These are phyloP conservation scores for Emydoidea blandingii DNA, from an alignment of 2,797 vertebrate genomes.

Conservation along the genomic window DNA sequence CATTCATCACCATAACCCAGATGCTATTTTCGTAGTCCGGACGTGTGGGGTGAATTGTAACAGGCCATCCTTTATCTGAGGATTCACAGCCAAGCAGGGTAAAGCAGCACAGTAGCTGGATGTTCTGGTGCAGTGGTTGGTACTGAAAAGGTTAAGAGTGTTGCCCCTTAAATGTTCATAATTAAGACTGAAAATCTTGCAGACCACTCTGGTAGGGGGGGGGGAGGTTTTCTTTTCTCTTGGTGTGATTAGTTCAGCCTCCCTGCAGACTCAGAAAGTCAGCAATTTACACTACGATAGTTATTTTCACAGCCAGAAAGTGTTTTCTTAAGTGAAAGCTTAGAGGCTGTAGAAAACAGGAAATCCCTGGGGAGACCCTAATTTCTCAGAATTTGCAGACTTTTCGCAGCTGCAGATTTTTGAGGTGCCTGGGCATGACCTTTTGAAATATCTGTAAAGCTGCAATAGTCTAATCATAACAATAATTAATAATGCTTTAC, in stretches of 20 bases:
- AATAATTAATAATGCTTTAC: background rate
- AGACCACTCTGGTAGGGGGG: background rate
- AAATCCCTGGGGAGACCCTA: background rate
- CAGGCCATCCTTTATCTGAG: background rate
- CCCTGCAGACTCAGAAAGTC: background rate
- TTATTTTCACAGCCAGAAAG: background rate
- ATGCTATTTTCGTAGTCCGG: background rate
- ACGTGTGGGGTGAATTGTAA: background rate
- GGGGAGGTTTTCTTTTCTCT: background rate
- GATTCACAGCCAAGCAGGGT: background rate
- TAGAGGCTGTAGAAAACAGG: background rate
- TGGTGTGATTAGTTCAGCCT: background rate
- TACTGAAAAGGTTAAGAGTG: slow-evolving; percentile 29
- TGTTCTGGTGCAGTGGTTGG: background rate
- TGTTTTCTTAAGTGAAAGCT: background rate
- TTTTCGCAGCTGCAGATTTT: background rate
- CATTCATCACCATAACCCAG: background rate
- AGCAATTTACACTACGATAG: background rate
- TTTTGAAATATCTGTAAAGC: background rate
- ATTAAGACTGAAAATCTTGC: background rate
- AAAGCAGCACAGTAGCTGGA: accelerated
- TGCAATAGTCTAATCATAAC: accelerated
- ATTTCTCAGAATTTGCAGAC: background rate
- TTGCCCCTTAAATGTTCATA: background rate
- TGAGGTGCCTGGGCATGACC: accelerated